phyloP scores from a whole-genome alignment of 2,113 vertebrate genomes.

The Steatornis caripensis region DNA sequence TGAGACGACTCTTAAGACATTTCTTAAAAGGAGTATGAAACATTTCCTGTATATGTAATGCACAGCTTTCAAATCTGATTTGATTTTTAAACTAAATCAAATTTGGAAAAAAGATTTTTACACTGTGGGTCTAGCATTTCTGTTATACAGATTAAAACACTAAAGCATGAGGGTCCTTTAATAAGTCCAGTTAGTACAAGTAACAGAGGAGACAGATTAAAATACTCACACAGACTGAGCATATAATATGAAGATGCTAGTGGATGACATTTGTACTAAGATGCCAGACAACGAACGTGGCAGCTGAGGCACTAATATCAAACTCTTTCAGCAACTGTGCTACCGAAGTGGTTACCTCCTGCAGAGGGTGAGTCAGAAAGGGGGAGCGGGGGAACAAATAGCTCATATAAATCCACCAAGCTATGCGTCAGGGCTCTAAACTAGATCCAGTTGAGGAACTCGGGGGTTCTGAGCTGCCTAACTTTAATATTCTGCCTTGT shows the following conservation, averaged over 20 bases:
- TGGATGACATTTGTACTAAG: not conserved
- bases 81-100: not conserved
- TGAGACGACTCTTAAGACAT: not conserved
- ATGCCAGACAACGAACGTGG: not conserved
- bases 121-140: not conserved
- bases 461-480: not conserved
- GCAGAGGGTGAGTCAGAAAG: not conserved
- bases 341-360: not conserved
- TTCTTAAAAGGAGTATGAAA: not conserved
- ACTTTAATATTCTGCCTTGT: not conserved
- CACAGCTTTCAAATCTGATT: not conserved
- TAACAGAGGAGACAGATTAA: not conserved
- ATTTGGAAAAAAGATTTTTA: not conserved
- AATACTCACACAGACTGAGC: not conserved
- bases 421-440: not conserved
- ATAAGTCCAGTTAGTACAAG: not conserved
- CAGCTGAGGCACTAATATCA: not conserved
- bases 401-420: not conserved
- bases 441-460: not conserved
- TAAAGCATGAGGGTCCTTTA: not conserved
- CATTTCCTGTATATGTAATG: not conserved
- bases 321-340: not conserved
- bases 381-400: not conserved
- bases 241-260: not conserved
- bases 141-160: not conserved